Evolutionary conservation across 2,797 vertebrate species (phyloP).

Genomic region (Peromyscus attwateri): DNA sequence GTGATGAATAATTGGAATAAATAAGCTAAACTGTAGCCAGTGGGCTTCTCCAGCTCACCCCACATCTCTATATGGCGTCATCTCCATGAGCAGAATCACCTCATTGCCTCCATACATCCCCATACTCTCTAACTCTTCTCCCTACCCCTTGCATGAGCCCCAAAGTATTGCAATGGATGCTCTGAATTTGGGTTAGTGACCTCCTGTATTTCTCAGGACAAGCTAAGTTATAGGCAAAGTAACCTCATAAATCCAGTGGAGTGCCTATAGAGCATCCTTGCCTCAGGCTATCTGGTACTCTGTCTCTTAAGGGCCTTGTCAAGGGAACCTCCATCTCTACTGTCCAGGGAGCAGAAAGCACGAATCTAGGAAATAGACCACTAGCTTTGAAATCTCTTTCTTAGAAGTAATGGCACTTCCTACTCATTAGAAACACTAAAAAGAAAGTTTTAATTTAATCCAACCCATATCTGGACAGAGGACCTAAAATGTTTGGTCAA

Average conservation of each 20-base stretch:
- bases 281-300: not conserved
- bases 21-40: not conserved
- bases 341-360: not conserved
- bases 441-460: not conserved
- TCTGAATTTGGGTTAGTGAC: not conserved
- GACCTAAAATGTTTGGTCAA: not conserved
- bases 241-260: not conserved
- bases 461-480: not conserved
- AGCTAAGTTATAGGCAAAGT: not conserved
- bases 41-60: not conserved
- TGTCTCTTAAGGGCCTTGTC: not conserved
- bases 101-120: accelerated
- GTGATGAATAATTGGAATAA: not conserved
- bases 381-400: not conserved
- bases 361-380: not conserved
- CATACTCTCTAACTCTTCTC: not conserved
- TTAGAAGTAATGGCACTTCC: not conserved
- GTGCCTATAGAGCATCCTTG: not conserved
- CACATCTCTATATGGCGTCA: not conserved
- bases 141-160: not conserved
- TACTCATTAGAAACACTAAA: not conserved
- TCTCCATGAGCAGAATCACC: not conserved
- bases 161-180: not conserved
- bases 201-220: not conserved
- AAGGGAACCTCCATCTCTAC: not conserved